Evolutionary conservation across 2,797 vertebrate genomes (phyloP).

Genomic region (Labeo calbasu): DNA sequence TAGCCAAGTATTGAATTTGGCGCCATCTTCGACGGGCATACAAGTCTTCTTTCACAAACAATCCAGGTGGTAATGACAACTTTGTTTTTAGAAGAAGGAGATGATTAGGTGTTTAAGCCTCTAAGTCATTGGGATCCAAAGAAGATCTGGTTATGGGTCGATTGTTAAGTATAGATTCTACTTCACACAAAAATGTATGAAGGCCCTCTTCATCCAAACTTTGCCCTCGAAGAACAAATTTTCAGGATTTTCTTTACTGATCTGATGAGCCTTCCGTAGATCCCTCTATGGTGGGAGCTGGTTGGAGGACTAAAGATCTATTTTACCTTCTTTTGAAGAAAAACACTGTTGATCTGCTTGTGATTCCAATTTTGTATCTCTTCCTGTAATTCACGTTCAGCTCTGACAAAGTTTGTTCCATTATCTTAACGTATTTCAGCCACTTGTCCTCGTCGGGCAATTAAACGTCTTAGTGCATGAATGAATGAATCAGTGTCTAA

Average conservation of each 20-base stretch:
- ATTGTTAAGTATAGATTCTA: slow-evolving; percentile 41
- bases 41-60: slow-evolving; percentile 23
- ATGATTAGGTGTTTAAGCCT: slow-evolving; percentile 34
- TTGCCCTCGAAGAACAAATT: too few species aligned
- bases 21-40: slow-evolving; percentile 3
- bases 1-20: background rate
- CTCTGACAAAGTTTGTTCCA: background rate
- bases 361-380: slow-evolving; percentile 2
- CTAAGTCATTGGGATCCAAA: slow-evolving; percentile 20
- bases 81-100: background rate
- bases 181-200: background rate
- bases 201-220: too few species aligned
- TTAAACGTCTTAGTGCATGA: background rate
- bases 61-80: background rate
- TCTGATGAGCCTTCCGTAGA: background rate
- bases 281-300: slow-evolving; percentile 14
- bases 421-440: background rate
- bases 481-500: background rate
- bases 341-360: background rate
- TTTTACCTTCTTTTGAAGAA: slow-evolving; percentile 11
- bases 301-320: slow-evolving; percentile 38
- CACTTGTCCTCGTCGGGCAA: background rate
- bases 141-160: slow-evolving; percentile 27
- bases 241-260: too few species aligned
- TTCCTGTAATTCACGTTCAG: slow-evolving; percentile 14